phyloP scores from a whole-genome alignment of 2,113 vertebrate species.

The Bubalus kerabau region DNA sequence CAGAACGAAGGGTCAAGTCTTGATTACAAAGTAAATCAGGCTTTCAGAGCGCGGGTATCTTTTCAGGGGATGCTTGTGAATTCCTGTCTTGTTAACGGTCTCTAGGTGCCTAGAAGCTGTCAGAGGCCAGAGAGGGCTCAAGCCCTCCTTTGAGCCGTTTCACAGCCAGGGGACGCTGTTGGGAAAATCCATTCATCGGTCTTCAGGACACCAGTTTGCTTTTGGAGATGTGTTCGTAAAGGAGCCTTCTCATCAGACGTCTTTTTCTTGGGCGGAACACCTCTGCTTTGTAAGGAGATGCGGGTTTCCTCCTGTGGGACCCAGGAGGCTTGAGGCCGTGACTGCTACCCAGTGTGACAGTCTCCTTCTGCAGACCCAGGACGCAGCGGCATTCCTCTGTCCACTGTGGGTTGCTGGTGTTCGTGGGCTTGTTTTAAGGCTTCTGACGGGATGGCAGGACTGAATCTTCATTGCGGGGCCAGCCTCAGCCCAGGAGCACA shows the following conservation, averaged over 20 bases:
- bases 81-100: neutral
- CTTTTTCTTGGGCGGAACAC: fast-evolving
- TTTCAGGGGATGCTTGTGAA: neutral
- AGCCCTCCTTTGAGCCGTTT: fast-evolving
- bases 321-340: fast-evolving
- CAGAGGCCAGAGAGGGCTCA: fast-evolving
- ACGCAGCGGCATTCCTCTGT: fast-evolving
- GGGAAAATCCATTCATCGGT: fast-evolving
- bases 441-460: fast-evolving
- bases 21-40: fast-evolving
- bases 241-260: neutral
- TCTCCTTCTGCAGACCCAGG: neutral
- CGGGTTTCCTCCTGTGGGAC: fast-evolving
- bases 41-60: fast-evolving
- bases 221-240: neutral
- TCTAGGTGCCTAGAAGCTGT: neutral
- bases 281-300: fast-evolving
- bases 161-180: fast-evolving
- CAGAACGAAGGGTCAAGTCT: neutral
- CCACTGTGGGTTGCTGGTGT: fast-evolving
- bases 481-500: fast-evolving
- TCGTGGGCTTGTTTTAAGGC: neutral
- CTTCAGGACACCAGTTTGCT: neutral
- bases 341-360: fast-evolving
- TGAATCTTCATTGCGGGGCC: fast-evolving